phyloP scores from a whole-genome alignment of 1,140 invertebrate species.

The Heliconius nattereri region DNA sequence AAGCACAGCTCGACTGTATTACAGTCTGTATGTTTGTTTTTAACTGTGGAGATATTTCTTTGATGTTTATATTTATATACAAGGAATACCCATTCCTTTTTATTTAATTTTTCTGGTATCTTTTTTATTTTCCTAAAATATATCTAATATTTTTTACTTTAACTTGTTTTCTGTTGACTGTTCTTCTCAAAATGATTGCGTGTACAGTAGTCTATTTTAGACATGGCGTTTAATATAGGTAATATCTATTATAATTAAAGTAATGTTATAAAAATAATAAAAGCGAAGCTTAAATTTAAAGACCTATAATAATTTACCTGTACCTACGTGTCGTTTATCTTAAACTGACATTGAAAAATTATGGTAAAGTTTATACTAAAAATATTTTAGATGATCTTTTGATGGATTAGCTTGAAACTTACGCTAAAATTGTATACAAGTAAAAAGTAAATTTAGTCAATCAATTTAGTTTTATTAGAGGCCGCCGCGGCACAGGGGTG shows the following conservation, averaged over 20 bases:
- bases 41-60: neutral
- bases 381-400: neutral
- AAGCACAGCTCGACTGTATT: neutral
- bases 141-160: no score
- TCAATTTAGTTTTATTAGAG: neutral
- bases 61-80: neutral
- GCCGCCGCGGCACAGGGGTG: no score
- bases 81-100: no score
- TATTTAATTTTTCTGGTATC: no score
- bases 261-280: neutral
- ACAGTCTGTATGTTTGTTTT: neutral
- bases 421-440: neutral
- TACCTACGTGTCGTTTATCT: neutral
- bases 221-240: no score
- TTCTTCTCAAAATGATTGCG: no score
- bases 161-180: no score
- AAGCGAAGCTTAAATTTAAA: neutral
- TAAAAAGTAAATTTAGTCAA: neutral
- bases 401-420: neutral
- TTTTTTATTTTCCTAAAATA: no score
- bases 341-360: neutral
- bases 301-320: neutral
- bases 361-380: neutral
- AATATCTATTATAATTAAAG: no score
- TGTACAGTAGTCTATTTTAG: no score